Conservation (phyloP, 2,888 invertebrate species). For the Mimachlamys varia region DNA sequence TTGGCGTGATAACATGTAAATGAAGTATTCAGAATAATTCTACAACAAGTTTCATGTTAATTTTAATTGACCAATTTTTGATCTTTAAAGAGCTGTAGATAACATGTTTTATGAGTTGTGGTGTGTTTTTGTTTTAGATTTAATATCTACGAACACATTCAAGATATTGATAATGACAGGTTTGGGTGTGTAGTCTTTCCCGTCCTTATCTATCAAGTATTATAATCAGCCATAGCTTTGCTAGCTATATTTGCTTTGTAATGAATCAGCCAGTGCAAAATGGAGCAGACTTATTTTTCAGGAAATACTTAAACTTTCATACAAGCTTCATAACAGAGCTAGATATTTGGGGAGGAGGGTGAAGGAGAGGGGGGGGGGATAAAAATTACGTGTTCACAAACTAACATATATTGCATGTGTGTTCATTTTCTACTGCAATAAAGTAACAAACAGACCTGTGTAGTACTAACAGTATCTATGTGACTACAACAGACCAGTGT, state of each 20-base stretch:
- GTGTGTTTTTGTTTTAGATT: conserved; percentile 14
- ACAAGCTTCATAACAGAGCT: background rate
- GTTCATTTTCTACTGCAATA: background rate
- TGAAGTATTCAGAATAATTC: too few species aligned
- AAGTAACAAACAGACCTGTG: background rate
- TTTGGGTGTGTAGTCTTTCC: background rate
- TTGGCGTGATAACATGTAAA: too few species aligned
- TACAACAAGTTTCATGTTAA: too few species aligned
- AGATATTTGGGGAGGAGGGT: background rate
- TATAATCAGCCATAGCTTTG: background rate
- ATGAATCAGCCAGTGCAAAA: background rate
- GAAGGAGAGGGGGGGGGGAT: background rate
- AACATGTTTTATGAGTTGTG: background rate
- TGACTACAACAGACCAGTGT: background rate
- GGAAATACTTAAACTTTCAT: background rate
- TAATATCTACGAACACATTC: conserved; percentile 7
- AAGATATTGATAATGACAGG: conserved; percentile 7
- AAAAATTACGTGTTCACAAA: background rate
- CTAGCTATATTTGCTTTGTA: background rate
- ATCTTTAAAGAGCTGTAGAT: too few species aligned
- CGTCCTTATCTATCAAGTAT: background rate
- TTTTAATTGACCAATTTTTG: too few species aligned
- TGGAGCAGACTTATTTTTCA: background rate
- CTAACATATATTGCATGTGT: background rate
- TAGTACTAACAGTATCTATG: background rate